phyloP scores from a whole-genome alignment of 2,888 invertebrate species.

The Cybosia mesomella region DNA sequence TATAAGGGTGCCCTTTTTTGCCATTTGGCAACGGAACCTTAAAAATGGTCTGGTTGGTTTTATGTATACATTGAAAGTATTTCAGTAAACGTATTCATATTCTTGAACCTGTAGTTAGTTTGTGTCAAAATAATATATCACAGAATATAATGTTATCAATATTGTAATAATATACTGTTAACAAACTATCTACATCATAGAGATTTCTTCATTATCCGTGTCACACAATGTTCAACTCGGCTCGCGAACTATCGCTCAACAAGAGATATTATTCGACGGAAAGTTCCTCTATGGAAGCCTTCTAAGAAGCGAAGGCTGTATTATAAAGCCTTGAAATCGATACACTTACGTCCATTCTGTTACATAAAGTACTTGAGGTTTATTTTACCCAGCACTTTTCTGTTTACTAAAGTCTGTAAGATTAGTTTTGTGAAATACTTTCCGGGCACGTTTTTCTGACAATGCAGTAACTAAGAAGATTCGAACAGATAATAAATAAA shows the following conservation, averaged over 20 bases:
- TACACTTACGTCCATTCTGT: slow-evolving; percentile 7
- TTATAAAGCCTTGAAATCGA: slow-evolving; percentile 9
- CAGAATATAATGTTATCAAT: background rate
- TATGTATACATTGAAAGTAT: no score
- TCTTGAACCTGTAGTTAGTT: background rate
- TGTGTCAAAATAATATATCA: background rate
- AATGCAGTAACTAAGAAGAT: no score
- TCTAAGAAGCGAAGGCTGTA: background rate
- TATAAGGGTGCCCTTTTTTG: no score
- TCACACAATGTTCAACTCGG: slow-evolving; percentile 22
- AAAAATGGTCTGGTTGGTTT: no score
- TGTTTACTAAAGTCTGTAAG: background rate
- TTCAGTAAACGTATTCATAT: no score
- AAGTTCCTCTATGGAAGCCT: slow-evolving; percentile 37
- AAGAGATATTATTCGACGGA: slow-evolving; percentile 38
- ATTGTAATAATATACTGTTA: background rate
- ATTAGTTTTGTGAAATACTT: background rate
- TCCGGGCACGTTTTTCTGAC: no score
- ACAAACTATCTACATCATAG: background rate
- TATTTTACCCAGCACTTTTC: background rate
- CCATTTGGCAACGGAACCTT: no score
- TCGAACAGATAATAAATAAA: no score
- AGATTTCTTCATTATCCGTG: slow-evolving; percentile 21
- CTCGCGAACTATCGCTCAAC: slow-evolving; percentile 37
- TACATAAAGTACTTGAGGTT: background rate